Base-by-base conservation (phyloP, 2,888 invertebrate genomes). In the Tetragonisca angustula region DNA sequence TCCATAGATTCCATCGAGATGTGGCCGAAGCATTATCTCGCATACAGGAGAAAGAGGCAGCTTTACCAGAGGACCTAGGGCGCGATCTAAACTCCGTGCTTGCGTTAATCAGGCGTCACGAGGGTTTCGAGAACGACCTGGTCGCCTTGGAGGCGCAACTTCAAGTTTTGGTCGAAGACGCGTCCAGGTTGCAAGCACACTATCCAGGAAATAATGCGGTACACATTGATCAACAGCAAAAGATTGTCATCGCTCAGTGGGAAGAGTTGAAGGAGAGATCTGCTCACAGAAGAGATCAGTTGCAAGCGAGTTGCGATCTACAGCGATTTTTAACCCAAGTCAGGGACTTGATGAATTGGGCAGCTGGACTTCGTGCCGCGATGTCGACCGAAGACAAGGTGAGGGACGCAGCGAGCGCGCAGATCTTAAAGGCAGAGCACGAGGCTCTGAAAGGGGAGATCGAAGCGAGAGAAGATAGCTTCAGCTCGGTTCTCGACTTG, bases 1-100 rank as follows among this genome's bases (percentile, higher is more conserved):
- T 99, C 88, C 99, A 99, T 95, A 96, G 99, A 77, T 99, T 99
- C 96, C 99, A 99, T 95, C 96, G 99, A 76, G 99, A 99, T 95
- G 98, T 98, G 2, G 98, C 97, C 36, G 99, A 99, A 93, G 97
- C 98, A 2, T 94, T 98, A 15, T 97, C 98, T 62, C 96, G 99
- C 43, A 98, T 98, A 62, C 98, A 97, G 89, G 99, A 98, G 94
- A 98, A 99, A 93, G 97, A 97, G 85, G 97, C 97, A 0, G 97
- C 97, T 4, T 96, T 99, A 64, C 97, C 98, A 0, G 97, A 97
- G 1, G 97, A 98, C 87, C 95, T 97, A 24, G 97, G 97, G 13
- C 95, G 98, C 70, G 99, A 99, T 95, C 95, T 98, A 76, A 97
- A 98, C 91, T 97, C 98, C 0, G 98, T 98, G 9, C 95, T 98